phyloP scores from a whole-genome alignment of 2,113 vertebrate genomes.

The Ondatra zibethicus region DNA sequence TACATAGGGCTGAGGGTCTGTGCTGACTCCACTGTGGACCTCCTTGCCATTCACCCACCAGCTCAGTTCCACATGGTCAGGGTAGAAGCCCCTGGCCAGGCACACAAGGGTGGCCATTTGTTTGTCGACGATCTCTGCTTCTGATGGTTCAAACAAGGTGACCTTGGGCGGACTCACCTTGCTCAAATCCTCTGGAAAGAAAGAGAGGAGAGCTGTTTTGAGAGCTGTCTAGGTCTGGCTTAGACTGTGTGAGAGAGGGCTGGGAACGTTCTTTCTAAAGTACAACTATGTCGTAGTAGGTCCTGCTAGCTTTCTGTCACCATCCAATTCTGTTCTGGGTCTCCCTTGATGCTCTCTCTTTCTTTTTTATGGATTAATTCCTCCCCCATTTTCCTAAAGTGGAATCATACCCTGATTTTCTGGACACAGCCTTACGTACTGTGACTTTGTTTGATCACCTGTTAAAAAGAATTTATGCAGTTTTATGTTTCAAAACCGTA shows the following conservation, averaged over 20 bases:
- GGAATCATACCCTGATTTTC: background rate
- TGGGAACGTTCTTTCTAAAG: background rate
- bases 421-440: background rate
- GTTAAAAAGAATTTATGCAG: background rate
- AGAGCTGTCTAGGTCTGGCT: background rate
- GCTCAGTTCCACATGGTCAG: conserved; percentile 90
- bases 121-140: conserved; percentile 83
- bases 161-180: conserved; percentile 78
- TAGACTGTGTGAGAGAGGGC: background rate
- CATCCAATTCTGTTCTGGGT: background rate
- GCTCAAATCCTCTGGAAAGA: conserved; percentile 61
- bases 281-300: background rate
- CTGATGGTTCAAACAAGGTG: conserved; percentile 86
- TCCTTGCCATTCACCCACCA: conserved; percentile 84
- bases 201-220: background rate
- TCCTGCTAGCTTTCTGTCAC: rapidly evolving
- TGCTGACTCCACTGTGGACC: conserved; percentile 77
- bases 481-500: background rate
- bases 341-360: rapidly evolving
- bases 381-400: background rate
- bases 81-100: conserved; percentile 91
- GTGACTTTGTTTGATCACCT: background rate
- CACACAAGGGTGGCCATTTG: conserved; percentile 91
- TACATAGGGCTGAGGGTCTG: conserved; percentile 83
- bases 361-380: rapidly evolving